phyloP scores from a whole-genome alignment of 2,113 vertebrate species.

The Tympanuchus pallidicinctus region DNA sequence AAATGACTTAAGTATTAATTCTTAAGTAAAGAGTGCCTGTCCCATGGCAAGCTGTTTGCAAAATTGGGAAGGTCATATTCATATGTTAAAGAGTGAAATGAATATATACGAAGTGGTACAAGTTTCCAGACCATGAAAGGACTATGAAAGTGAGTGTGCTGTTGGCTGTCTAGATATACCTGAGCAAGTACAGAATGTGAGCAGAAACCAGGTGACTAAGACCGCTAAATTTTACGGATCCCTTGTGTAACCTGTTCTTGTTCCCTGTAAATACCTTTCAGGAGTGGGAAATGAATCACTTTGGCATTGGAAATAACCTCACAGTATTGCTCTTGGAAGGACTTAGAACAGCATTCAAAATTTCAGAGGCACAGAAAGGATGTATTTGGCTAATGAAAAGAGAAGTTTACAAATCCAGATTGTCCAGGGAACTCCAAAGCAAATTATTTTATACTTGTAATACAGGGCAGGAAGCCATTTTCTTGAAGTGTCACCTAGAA shows the following conservation, averaged over 20 bases:
- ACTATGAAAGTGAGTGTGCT: neutral
- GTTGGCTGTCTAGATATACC: neutral
- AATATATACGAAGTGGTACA: conserved; percentile 31
- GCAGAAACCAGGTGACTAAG: neutral
- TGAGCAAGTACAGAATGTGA: neutral
- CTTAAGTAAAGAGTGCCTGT: neutral
- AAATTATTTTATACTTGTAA: neutral
- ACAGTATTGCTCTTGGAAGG: conserved; percentile 38
- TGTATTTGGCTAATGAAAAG: conserved; percentile 35
- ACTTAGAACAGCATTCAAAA: neutral
- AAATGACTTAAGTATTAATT: neutral
- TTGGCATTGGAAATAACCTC: conserved; percentile 5
- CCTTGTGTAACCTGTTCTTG: neutral
- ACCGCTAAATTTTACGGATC: neutral
- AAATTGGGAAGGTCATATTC: neutral
- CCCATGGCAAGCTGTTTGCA: neutral
- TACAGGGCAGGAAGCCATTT: neutral
- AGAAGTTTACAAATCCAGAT: neutral
- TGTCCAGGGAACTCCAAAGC: conserved; percentile 9
- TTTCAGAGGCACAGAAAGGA: neutral
- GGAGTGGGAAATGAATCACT: conserved; percentile 18
- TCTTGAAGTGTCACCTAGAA: conserved; percentile 8
- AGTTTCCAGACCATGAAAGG: conserved; percentile 20
- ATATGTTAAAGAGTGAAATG: neutral
- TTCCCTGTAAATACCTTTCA: neutral